Base-by-base conservation (phyloP, 1,140 invertebrate genomes). In the Pentalonia nigronervosa region DNA sequence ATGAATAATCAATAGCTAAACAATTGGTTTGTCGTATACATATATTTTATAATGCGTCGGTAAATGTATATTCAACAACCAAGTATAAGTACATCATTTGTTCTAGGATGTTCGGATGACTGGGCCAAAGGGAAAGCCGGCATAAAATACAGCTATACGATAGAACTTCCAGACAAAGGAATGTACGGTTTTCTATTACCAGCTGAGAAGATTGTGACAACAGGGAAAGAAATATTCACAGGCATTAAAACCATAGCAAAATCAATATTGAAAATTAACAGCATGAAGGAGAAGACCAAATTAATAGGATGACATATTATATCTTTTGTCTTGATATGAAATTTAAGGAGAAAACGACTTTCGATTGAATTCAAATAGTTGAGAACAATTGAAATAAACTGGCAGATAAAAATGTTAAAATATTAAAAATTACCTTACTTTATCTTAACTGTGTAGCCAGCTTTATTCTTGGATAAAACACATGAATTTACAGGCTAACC, bases 101-200 rank as follows among this genome's bases (percentile, higher is more conserved):
- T 94, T 94, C 95, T 96, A 94, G 98, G 98, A 17, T 97, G 97
- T n/a, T 98, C 98, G 0, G 97, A 98, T 94, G 98, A 99, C 95
- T 99, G 98, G 98, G 98, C 98, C 0, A 98, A 98, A 95, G 97
- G 97, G 17, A 96, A 96, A 93, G 97, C 97, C 21, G 97, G 96
- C 53, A 97, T 99, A 93, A 98, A 98, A 95, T 99, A 99, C 94
- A 96, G 98, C 1, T 99, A 97, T 95, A 98, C 98, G 2, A 95
- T 99, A 91, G 98, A 99, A 95, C 96, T 99, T 25, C 96, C 98
- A 88, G 98, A 99, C 95, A 97, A 96, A 41, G 98, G 98, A 17
- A 96, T 96, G 93, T 97, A 98, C 94, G 98, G 98, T 3, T 99
- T 99, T 95, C 95, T 98, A 1, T 95, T 99, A 87, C 98, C 98